Conservation (phyloP, 2,797 vertebrate genomes). For the Melanotaenia maccullochi region DNA sequence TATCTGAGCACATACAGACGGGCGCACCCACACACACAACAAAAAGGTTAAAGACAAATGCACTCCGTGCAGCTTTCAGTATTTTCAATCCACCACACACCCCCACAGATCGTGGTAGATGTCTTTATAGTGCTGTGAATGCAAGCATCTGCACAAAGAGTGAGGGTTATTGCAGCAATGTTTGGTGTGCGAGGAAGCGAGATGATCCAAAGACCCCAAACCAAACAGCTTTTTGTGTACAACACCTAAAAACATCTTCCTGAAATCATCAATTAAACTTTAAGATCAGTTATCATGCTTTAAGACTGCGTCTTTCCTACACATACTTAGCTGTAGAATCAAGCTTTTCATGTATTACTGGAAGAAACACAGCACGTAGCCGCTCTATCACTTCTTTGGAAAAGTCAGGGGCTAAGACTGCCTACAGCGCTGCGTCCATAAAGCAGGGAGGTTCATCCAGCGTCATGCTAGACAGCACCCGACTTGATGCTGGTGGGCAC, state of each 20-base stretch:
- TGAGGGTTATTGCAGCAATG: conserved; percentile 27
- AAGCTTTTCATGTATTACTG: conserved; percentile 23
- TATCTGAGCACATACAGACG: conserved; percentile 16
- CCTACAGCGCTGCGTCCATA: conserved; percentile 30
- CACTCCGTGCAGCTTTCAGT: conserved; percentile 59
- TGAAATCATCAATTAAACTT: conserved; percentile 65
- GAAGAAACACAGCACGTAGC: conserved; percentile 17
- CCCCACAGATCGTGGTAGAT: conserved; percentile 45
- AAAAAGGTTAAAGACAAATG: conserved; percentile 50
- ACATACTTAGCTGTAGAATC: conserved; percentile 18
- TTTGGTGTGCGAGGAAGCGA: conserved; percentile 29
- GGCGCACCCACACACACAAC: conserved; percentile 28
- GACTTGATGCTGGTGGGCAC: conserved; percentile 26
- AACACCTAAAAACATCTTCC: conserved; percentile 32
- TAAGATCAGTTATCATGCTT: conserved; percentile 41
- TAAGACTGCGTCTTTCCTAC: conserved; percentile 32
- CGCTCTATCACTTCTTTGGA: conserved; percentile 34
- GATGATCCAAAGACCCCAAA: conserved; percentile 36
- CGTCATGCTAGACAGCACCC: conserved; percentile 46
- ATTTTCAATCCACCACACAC: conserved; percentile 45
- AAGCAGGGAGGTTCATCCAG: conserved; percentile 39
- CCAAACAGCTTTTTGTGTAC: conserved; percentile 29
- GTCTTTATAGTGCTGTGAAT: conserved; percentile 55
- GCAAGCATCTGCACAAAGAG: conserved; percentile 40
- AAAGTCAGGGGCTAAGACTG: conserved; percentile 58